Conservation (phyloP, 2,113 vertebrate genomes). For the Meles meles region DNA sequence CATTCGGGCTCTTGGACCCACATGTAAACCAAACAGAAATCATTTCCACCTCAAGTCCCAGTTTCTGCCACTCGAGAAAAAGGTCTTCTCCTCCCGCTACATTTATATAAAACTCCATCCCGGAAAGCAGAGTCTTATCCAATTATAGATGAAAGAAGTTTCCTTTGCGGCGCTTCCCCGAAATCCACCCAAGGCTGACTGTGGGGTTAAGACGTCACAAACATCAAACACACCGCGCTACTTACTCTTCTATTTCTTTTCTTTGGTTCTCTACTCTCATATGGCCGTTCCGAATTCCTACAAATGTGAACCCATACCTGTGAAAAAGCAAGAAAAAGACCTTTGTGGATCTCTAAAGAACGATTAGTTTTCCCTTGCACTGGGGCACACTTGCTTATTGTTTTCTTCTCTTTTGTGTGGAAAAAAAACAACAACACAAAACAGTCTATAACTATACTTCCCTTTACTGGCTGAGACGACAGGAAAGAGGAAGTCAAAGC, state of each 20-base stretch:
- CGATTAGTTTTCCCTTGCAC: neutral
- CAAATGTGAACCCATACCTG: slow-evolving; percentile 97
- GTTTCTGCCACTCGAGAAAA: neutral
- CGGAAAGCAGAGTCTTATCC: neutral
- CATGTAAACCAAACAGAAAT: neutral
- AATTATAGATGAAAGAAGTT: neutral
- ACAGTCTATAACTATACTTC: neutral
- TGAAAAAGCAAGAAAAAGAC: slow-evolving; percentile 80
- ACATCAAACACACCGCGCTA: slow-evolving; percentile 27
- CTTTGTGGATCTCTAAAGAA: slow-evolving; percentile 70
- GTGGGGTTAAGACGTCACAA: neutral
- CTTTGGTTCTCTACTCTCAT: slow-evolving; percentile 94
- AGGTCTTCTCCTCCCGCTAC: neutral
- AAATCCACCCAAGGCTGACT: neutral
- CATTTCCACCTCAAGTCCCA: neutral
- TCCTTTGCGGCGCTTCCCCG: neutral
- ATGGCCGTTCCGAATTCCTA: slow-evolving; percentile 89
- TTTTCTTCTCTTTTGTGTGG: neutral
- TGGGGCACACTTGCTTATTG: neutral
- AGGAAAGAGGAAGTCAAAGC: slow-evolving; percentile 17
- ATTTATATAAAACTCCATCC: neutral
- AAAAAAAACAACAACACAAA: neutral
- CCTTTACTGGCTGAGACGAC: neutral
- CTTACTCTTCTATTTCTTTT: slow-evolving; percentile 94
- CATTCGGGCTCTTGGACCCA: neutral